phyloP scores from a whole-genome alignment of 2,113 vertebrate genomes.

The Nycticorax nycticorax region DNA sequence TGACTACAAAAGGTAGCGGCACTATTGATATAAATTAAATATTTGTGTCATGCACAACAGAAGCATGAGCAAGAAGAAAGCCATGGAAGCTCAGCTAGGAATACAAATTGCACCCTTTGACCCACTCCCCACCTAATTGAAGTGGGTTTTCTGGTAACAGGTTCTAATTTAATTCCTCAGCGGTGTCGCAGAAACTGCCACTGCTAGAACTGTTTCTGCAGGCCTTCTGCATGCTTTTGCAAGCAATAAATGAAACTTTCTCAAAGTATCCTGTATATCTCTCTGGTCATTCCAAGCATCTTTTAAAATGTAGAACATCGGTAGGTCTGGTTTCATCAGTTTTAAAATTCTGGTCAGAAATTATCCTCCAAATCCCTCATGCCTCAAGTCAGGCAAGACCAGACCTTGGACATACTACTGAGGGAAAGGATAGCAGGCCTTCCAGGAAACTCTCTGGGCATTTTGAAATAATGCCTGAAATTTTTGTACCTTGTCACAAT shows the following conservation, averaged over 20 bases:
- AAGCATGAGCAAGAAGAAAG: neutral
- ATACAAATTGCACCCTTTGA: neutral
- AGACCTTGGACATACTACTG: neutral
- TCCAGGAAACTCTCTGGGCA: neutral
- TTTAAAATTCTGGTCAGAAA: neutral
- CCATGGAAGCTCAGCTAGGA: neutral
- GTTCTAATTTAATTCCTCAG: neutral
- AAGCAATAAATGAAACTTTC: neutral
- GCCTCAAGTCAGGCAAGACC: neutral
- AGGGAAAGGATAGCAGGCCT: neutral
- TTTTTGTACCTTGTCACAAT: neutral
- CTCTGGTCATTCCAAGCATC: neutral
- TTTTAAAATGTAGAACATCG: neutral
- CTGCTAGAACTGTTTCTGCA: neutral
- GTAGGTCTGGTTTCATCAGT: neutral
- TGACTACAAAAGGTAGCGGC: neutral
- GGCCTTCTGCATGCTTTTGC: neutral
- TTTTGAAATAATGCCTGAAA: neutral
- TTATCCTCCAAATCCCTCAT: neutral
- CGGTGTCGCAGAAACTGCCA: rapidly evolving
- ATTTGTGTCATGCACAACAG: neutral
- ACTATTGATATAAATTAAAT: neutral
- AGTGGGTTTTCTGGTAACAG: neutral
- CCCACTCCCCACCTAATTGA: neutral
- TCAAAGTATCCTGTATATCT: neutral